phyloP scores from a whole-genome alignment of 2,888 invertebrate species.

The Chironomus riparius region DNA sequence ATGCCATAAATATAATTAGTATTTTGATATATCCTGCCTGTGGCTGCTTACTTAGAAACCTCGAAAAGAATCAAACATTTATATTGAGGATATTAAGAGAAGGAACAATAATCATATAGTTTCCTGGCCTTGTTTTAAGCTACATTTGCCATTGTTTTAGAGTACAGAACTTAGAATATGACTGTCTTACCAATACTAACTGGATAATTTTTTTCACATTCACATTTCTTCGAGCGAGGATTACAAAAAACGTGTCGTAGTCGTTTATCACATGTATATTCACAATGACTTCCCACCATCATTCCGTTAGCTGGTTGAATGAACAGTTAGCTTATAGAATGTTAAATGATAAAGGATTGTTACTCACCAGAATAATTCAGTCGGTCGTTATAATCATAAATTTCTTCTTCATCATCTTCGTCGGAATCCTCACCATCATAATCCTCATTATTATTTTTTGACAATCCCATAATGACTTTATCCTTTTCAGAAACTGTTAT shows the following conservation, averaged over 20 bases:
- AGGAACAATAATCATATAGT: background rate
- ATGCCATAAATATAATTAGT: too few relatives aligned
- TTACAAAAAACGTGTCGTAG: constrained; percentile 72
- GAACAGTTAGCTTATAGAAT: background rate
- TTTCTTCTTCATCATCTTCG: constrained; percentile 8
- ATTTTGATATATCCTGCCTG: too few relatives aligned
- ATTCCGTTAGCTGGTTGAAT: background rate
- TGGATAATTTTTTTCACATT: constrained; percentile 74
- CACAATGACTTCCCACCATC: constrained; percentile 56
- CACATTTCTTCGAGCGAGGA: constrained; percentile 56
- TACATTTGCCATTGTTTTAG: too few relatives aligned
- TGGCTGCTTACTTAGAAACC: too few relatives aligned
- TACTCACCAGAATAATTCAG: background rate
- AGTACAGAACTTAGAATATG: too few relatives aligned
- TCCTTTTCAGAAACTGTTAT: background rate
- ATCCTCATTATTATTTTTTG: constrained; percentile 8
- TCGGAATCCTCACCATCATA: constrained; percentile 12
- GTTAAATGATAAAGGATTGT: background rate
- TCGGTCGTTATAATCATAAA: background rate
- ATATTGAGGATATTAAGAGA: too few relatives aligned
- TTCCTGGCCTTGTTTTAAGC: background rate
- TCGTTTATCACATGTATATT: constrained; percentile 60
- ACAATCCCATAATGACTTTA: background rate
- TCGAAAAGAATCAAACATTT: too few relatives aligned
- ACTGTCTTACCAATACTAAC: constrained; percentile 51